Evolutionary conservation across 2,888 invertebrate genomes (phyloP).

Genomic region (Seira ritae): DNA sequence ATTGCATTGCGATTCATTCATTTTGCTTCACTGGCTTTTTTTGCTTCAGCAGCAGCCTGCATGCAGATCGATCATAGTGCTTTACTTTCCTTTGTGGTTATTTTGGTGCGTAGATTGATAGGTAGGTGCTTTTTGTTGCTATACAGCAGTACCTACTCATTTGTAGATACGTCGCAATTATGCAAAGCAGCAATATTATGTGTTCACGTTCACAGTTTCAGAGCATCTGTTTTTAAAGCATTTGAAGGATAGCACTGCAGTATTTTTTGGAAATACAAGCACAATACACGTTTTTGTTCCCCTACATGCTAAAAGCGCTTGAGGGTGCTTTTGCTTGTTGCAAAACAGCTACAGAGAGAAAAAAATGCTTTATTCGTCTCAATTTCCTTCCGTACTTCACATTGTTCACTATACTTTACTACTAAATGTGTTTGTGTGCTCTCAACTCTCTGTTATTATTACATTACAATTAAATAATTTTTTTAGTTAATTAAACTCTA

Average conservation of each 20-base stretch:
- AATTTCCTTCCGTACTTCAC: constrained; percentile 65
- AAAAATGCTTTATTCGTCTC: constrained; percentile 39
- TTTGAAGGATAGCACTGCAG: constrained; percentile 23
- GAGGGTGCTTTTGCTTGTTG: constrained; percentile 15
- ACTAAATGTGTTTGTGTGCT: constrained; percentile 65
- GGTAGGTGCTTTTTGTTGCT: background rate
- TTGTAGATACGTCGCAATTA: too few relatives aligned
- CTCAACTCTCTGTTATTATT: constrained; percentile 51
- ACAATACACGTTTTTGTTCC: background rate
- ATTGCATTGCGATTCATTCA: too few relatives aligned
- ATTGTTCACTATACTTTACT: constrained; percentile 49
- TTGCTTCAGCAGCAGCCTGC: background rate
- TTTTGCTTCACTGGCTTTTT: background rate
- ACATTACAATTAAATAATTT: background rate
- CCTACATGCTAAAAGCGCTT: background rate
- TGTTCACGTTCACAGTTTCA: background rate
- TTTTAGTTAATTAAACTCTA: background rate
- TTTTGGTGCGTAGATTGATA: background rate
- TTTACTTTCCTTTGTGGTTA: background rate
- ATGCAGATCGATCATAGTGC: too few relatives aligned
- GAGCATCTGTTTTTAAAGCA: constrained; percentile 8
- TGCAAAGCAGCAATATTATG: too few relatives aligned
- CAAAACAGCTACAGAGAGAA: constrained; percentile 43
- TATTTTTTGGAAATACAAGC: background rate
- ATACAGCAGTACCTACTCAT: background rate